Percentiles rank a stretch among this genome's conserved stretches.
These are phyloP conservation scores for Sepiola atlantica DNA, from an alignment of 2,888 invertebrate species.

Conservation along the genomic window DNA sequence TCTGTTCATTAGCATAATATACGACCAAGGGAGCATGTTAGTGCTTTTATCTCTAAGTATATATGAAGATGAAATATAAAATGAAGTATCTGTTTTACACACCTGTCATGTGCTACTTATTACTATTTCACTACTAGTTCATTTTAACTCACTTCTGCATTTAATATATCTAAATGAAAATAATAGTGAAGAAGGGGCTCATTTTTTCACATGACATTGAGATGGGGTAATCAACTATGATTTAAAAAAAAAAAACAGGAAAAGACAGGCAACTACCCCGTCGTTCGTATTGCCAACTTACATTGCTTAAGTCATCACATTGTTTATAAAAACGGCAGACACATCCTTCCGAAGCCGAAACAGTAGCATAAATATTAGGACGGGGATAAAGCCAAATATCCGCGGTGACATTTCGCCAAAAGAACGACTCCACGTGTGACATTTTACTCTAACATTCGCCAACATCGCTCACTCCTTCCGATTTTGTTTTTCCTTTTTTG, in stretches of 20 bases:
- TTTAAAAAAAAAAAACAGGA: neutral
- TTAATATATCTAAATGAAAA: neutral
- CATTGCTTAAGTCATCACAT: neutral
- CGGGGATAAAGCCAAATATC: slow-evolving; percentile 32
- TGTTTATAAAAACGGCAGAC: slow-evolving; percentile 12
- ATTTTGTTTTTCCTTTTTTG: neutral
- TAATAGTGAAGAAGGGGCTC: neutral
- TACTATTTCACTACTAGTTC: no score
- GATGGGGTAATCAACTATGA: slow-evolving; percentile 32
- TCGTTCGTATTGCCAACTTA: neutral
- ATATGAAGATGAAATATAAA: no score
- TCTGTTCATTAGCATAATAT: no score
- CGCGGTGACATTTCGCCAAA: neutral
- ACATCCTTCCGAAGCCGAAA: neutral
- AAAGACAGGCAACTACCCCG: neutral
- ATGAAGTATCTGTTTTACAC: no score
- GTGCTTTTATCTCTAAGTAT: no score
- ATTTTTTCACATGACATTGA: neutral
- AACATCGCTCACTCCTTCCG: neutral
- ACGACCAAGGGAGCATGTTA: no score
- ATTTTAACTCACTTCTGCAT: no score
- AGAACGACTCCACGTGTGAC: slow-evolving; percentile 11
- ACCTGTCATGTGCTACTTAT: no score
- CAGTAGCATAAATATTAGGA: slow-evolving; percentile 32
- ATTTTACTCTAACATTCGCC: neutral